Evolutionary conservation across 2,888 invertebrate species (phyloP), one percentile per base, ranked within the genome.

Genomic region (Catocala nupta): DNA sequence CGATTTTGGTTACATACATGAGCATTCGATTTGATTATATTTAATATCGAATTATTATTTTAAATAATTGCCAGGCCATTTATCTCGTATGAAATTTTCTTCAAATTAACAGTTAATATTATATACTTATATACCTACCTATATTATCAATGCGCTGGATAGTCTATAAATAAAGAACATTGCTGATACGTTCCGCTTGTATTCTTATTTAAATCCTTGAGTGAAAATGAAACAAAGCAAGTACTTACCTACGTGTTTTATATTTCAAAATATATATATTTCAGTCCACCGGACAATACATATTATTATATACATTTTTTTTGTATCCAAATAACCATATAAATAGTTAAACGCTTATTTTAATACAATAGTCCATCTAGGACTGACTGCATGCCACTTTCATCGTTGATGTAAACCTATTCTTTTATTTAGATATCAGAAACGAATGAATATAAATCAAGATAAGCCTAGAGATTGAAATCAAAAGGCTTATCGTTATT

Each of bases 271-370:
- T 44, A 52, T 42, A 53, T 44, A 53, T 43, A 52, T 53, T n/a
- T 39, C 16, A 47, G 47, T 55, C 36, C 16, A 39, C 16, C 13
- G 48, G 48, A 55, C 55, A 55, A 55, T 55, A 47, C 13, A 55
- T 11, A 48, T 8, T 12, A 39, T 13, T 48, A 48, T 11, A 55
- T 36, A 36, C 43, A 51, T 45, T 8, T 16, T 45, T 10, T 55
- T 74, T 77, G 67, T 73, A 59, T 77, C 63, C 60, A 74, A 74
- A 77, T 74, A 70, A 74, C 55, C 75, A 70, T 74, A 64, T 64
- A 61, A 74, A 77, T 77, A 65, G 54, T 44, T 44, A 52, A 36
- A 59, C 47, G 52, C 10, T 47, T 42, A 59, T 59, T 53, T 53
- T 52, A 52, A 47, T 33, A 53, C 52, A 33, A 48, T 53, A 33